phyloP scores from a whole-genome alignment of 2,113 vertebrate genomes.

The Dromiciops gliroides region DNA sequence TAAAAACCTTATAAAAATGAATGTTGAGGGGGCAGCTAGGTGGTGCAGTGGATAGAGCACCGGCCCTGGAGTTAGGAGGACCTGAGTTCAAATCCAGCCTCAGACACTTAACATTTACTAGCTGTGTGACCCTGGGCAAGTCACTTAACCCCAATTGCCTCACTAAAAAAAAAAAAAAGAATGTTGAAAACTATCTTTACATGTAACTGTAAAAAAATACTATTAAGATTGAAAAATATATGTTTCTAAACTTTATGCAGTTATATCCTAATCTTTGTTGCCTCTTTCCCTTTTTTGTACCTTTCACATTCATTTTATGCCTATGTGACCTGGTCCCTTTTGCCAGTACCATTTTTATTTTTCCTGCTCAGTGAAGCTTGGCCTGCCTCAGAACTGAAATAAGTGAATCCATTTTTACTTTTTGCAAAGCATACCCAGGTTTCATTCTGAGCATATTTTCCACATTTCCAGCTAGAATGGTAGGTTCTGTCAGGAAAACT shows the following conservation, averaged over 20 bases:
- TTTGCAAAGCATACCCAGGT: slow-evolving; percentile 57
- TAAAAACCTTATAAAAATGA: too few relatives aligned
- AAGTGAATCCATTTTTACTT: slow-evolving; percentile 39
- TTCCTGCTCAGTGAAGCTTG: not conserved
- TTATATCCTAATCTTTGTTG: not conserved
- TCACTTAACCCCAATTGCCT: too few relatives aligned
- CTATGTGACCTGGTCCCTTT: not conserved
- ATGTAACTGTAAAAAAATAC: too few relatives aligned
- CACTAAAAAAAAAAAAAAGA: too few relatives aligned
- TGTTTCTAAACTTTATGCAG: not conserved
- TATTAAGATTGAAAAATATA: too few relatives aligned
- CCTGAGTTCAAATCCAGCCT: too few relatives aligned
- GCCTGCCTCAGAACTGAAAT: slow-evolving; percentile 32
- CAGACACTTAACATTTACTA: too few relatives aligned
- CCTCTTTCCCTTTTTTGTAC: not conserved
- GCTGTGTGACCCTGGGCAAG: too few relatives aligned
- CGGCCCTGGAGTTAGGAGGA: too few relatives aligned
- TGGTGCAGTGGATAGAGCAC: too few relatives aligned
- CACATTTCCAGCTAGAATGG: slow-evolving; percentile 47
- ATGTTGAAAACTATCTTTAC: too few relatives aligned
- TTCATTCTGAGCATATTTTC: slow-evolving; percentile 54
- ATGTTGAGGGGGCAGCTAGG: too few relatives aligned
- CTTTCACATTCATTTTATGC: not conserved
- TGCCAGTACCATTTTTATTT: not conserved
- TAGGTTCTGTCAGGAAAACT: slow-evolving; percentile 35